Evolutionary conservation across 2,797 vertebrate genomes (phyloP).

Genomic region (Gallinago stenura): DNA sequence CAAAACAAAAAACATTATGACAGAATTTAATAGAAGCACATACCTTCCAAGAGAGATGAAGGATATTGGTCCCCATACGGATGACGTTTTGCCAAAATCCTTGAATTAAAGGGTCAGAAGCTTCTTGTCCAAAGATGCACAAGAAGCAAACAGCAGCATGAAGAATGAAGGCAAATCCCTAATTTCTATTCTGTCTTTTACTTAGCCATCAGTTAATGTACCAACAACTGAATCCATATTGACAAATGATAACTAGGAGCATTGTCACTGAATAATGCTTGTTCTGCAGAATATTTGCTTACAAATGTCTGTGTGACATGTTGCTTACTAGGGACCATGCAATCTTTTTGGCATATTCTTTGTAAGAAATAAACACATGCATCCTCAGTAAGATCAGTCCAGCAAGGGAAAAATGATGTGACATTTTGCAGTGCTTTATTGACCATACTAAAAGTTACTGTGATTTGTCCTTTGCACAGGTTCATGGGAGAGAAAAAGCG

Average conservation of each 20-base stretch:
- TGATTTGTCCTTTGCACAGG: slow-evolving; percentile 20
- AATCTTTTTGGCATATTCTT: not conserved
- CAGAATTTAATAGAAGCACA: not conserved
- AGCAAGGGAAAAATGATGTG: not conserved
- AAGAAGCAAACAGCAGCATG: not conserved
- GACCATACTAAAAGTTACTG: not conserved
- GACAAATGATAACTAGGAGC: not conserved
- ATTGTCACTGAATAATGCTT: not conserved
- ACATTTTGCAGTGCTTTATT: not conserved
- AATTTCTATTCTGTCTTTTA: not conserved
- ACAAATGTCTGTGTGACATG: not conserved
- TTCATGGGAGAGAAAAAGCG: slow-evolving; percentile 21
- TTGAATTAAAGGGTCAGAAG: not conserved
- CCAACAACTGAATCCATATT: not conserved
- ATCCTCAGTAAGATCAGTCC: not conserved
- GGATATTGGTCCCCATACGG: not conserved
- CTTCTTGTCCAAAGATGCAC: not conserved
- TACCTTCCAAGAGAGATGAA: not conserved
- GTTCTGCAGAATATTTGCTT: not conserved
- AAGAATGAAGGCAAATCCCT: not conserved
- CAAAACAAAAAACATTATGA: not conserved
- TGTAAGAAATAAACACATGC: not conserved
- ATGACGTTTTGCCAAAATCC: not conserved
- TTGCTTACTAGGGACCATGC: not conserved
- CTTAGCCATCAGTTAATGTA: not conserved